These are phyloP conservation scores for Festucalex cinctus DNA, from an alignment of 2,113 vertebrate genomes.

Conservation along the genomic window DNA sequence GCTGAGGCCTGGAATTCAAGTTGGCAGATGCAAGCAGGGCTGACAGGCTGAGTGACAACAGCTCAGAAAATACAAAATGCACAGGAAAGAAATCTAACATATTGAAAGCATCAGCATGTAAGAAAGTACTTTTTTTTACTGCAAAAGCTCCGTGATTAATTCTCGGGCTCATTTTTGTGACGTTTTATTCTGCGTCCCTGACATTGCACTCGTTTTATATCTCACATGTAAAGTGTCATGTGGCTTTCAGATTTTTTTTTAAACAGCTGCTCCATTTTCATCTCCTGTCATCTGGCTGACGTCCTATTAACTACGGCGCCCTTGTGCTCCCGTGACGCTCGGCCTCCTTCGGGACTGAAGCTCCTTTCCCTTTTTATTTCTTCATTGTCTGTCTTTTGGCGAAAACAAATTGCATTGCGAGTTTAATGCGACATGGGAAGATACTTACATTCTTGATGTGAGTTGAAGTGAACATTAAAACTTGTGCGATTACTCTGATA, in stretches of 20 bases:
- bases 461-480: conserved; percentile 2
- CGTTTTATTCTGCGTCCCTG: conserved; percentile 1
- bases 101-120: not conserved
- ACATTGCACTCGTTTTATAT: conserved; percentile 28
- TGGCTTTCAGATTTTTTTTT: conserved; percentile 29
- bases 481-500: conserved; percentile 2
- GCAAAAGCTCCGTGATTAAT: not conserved
- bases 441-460: conserved; percentile 10
- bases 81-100: not conserved
- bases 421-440: conserved; percentile 29
- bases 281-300: conserved; percentile 47
- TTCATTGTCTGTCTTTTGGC: not conserved
- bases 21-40: conserved; percentile 37
- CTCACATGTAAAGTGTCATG: conserved; percentile 19
- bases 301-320: conserved; percentile 58
- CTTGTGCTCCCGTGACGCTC: conserved; percentile 52
- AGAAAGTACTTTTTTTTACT: not conserved
- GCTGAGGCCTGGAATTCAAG: conserved; percentile 23
- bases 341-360: conserved; percentile 25
- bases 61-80: conserved; percentile 4
- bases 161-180: conserved; percentile 1
- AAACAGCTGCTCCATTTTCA: conserved; percentile 35
- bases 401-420: conserved; percentile 7
- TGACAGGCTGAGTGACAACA: conserved; percentile 28
- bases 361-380: conserved; percentile 30